Evolutionary conservation across 2,888 invertebrate genomes (phyloP), one percentile per base, ranked within the genome.

Genomic region (Diabrotica balteata): DNA sequence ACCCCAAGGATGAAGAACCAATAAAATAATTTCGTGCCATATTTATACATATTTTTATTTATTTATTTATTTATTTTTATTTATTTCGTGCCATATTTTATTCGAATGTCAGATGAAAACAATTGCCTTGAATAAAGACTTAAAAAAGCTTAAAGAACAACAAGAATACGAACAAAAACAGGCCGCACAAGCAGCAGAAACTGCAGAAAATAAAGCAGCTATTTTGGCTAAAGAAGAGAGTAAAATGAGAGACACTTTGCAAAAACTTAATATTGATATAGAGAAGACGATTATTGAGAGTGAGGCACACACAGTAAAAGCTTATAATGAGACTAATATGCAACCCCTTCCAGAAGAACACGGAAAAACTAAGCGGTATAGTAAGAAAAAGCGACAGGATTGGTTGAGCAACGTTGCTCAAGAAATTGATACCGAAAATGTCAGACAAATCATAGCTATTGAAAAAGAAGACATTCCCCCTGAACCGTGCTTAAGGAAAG

Each of bases 21-120:
- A 32, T 3, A 32, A 32, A 32, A 32, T 32, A 4, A 32, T 32
- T 3, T 32, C 32, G 4, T 32, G 32, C 4, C 32, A 32, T 32
- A 32, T 32, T 32, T 32, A 32, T 32, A 32, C 32, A 32, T n/a
- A n/a, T n/a, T n/a, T n/a, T n/a, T n/a, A n/a, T n/a, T n/a, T n/a
- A n/a, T n/a, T n/a, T n/a, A n/a, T n/a, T n/a, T n/a, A n/a, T n/a
- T n/a, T n/a, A n/a, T n/a, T n/a, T n/a, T n/a, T n/a, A n/a, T n/a
- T n/a, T n/a, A n/a, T n/a, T n/a, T n/a, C n/a, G n/a, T n/a, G n/a
- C n/a, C n/a, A n/a, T n/a, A n/a, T n/a, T n/a, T n/a, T n/a, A n/a
- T n/a, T n/a, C 72, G 84, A 49, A 73, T 84, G 66, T 71, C 75
- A 7, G 78, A 81, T 54, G 84, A 84, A 71, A 84, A 84, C 72